These are phyloP conservation scores for Lycorma delicatula DNA, from an alignment of 1,140 invertebrate species.

Conservation along the genomic window DNA sequence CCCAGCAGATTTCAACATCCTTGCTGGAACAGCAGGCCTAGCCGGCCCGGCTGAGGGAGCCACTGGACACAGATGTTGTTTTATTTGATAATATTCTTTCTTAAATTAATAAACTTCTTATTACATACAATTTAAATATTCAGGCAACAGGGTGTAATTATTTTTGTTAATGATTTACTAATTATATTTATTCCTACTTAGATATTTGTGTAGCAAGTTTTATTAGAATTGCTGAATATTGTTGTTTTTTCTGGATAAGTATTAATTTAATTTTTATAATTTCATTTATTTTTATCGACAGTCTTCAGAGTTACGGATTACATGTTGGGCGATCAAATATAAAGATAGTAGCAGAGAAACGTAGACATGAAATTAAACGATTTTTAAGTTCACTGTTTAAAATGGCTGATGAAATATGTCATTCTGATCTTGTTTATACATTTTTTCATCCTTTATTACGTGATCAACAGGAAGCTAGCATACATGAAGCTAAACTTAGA, in stretches of 20 bases:
- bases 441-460: conserved; percentile 93
- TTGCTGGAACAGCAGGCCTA: too few species aligned
- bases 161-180: too few species aligned
- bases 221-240: too few species aligned
- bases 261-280: not conserved
- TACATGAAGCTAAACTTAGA: conserved; percentile 41
- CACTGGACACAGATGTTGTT: too few species aligned
- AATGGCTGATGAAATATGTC: conserved; percentile 85
- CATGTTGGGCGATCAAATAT: conserved; percentile 88
- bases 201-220: too few species aligned
- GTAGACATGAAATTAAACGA: conserved; percentile 74
- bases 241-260: not conserved
- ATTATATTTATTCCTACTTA: too few species aligned
- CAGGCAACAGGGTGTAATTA: too few species aligned
- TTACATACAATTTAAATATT: too few species aligned
- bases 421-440: conserved; percentile 94
- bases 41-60: too few species aligned
- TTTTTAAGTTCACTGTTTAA: conserved; percentile 81
- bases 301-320: conserved; percentile 58
- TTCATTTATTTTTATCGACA: conserved; percentile 26
- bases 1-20: too few species aligned
- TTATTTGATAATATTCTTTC: too few species aligned
- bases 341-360: conserved; percentile 85
- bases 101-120: too few species aligned
- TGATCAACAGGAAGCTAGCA: conserved; percentile 76